These are phyloP conservation scores for Pollimyrus isidori DNA, from an alignment of 2,113 vertebrate species.

Conservation along the genomic window DNA sequence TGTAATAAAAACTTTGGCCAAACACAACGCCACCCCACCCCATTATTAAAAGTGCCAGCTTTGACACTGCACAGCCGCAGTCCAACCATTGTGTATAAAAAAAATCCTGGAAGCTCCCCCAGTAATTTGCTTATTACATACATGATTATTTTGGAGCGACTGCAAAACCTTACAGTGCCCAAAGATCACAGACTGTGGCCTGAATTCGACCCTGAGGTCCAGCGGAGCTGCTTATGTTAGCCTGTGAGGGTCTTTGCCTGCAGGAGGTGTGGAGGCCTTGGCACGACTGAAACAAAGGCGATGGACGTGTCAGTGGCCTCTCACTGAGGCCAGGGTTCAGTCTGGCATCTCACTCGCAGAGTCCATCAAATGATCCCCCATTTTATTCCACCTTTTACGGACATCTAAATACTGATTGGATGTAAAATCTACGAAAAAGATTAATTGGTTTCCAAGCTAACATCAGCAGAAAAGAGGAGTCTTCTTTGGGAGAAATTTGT, in stretches of 20 bases:
- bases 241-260: not conserved
- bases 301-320: not conserved
- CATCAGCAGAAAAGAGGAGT: not conserved
- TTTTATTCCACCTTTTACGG: not conserved
- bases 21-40: not conserved
- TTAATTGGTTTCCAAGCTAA: not conserved
- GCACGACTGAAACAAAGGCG: not conserved
- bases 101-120: not conserved
- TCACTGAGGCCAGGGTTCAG: not conserved
- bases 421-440: not conserved
- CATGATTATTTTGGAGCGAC: not conserved
- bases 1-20: not conserved
- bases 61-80: not conserved
- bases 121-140: not conserved
- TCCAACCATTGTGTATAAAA: not conserved
- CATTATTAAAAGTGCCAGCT: not conserved
- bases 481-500: not conserved
- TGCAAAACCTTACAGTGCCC: not conserved
- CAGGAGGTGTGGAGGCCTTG: not conserved
- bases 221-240: not conserved
- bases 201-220: not conserved
- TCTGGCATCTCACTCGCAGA: not conserved
- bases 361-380: not conserved
- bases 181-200: constrained; percentile 4
- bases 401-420: not conserved